Evolutionary conservation across 2,888 invertebrate genomes (phyloP), one percentile per base, ranked within the genome.

Genomic region (Ophion obscuratus): DNA sequence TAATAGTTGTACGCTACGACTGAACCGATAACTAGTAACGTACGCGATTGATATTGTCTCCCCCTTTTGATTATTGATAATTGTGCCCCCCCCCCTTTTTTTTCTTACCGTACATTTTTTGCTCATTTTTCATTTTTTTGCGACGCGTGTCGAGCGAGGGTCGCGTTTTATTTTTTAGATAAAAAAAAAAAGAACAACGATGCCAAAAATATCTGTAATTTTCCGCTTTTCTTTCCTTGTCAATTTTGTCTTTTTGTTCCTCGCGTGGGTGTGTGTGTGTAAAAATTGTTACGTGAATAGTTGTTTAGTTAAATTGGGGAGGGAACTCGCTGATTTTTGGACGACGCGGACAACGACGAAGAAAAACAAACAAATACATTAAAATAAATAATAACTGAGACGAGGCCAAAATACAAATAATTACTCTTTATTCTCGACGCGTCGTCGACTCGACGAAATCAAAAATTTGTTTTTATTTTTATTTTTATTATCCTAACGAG

Each of bases 121-220:
- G 53, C 14, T 53, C 53, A 53, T 53, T 14, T 40, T 36, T 53
- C 53, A 53, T 53, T 14, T 40, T 36, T 24, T n/a, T 44, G 59
- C 59, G 59, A 59, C n/a, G 36, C 36, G 40, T 47, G 44, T 59
- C 20, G 62, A 44, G 47, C 53, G 67, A 61, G 57, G 17, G 57
- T 61, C 59, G 59, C 82, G 85, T 85, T 73, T 77, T 80, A 80
- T 80, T 73, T 86, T 73, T 77, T 76, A 70, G 75, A 14, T 14
- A 61, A 80, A 31, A 61, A 80, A 31, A 64, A 53, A 47, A 64
- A 64, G 27, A 62, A 44, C 31, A 86, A 86, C 81, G 86, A 83
- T 86, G 86, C 86, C 86, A 86, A 86, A 85, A 86, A 86, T 81
- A 86, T 74, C 67, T 86, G 73, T 86, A 83, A 85, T 81, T 74